Base-by-base conservation (phyloP, 2,888 invertebrate genomes). In the Spodoptera exigua region DNA sequence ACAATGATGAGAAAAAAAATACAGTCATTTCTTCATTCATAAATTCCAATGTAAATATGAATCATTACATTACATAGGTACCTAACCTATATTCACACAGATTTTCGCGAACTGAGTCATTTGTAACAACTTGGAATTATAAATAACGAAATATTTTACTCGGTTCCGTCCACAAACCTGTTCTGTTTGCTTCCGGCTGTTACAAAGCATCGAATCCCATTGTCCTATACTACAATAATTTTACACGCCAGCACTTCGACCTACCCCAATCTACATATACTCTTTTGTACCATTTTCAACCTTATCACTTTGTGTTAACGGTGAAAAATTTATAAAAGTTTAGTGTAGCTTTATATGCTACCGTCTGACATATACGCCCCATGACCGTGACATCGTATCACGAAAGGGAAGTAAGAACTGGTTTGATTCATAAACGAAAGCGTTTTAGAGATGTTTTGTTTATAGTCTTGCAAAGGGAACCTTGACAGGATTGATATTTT, bases 361-460 rank as follows among this genome's bases (percentile, higher is more conserved):
- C 27, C 7, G 27, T 0, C 21, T 27, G 27, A 27, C 27, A 27
- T 27, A 34, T 17, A 44, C 55, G 58, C 62, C 63, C 75, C 74
- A 39, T 81, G 82, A 70, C 83, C 82, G 47, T 83, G 79, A 79
- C 77, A 74, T 52, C 57, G 39, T 14, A 18, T 10, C 12, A 51
- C 53, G 11, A 0, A 43, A 21, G 48, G 17, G 51, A 36, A 62
- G n/a, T n/a, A 43, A 43, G 36, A 71, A 71, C 61, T 36, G 72
- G 69, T 72, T 61, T 16, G 43, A 54, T 34, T 57, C 14, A 16
- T 3, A 49, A 39, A 40, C 21, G 7, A n/a, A 16, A 53, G 48
- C 52, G 52, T 17, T 47, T 57, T 57, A 27, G 27, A 9, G 27
- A n/a, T n/a, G 27, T 9, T 9, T 27, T 27, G 5, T 27, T 27